Evolutionary conservation across 2,797 vertebrate genomes (phyloP).

Genomic region (Helicolenus hilgendorfi): DNA sequence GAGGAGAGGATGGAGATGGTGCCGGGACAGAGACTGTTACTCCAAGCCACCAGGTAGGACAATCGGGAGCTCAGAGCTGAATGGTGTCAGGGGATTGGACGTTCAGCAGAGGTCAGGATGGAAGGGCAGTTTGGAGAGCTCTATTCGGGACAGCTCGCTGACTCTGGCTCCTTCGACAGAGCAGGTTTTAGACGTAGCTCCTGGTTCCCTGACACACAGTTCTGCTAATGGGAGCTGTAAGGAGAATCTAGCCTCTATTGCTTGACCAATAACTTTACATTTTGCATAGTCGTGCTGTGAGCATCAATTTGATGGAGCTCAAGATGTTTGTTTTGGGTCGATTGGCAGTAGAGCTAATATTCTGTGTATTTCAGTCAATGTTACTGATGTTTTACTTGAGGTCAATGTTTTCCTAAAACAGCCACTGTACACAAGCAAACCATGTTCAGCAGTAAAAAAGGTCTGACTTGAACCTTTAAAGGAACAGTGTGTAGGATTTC

Average conservation of each 20-base stretch:
- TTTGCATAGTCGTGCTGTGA: neutral
- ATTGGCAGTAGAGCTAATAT: neutral
- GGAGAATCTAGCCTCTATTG: constrained; percentile 61
- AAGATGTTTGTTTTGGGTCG: neutral
- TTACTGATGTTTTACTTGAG: constrained; percentile 10
- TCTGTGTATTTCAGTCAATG: neutral
- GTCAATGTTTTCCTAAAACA: neutral
- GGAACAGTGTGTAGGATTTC: neutral
- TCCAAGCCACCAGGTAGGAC: constrained; percentile 30
- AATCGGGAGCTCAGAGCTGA: neutral
- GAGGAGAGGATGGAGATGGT: constrained; percentile 53
- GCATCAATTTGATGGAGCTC: constrained; percentile 28
- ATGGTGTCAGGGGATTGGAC: neutral
- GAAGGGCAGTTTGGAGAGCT: constrained; percentile 57
- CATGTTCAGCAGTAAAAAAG: neutral
- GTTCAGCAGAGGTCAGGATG: constrained; percentile 21
- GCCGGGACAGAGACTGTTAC: constrained; percentile 20
- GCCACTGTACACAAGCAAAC: neutral
- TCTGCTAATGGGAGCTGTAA: constrained; percentile 57
- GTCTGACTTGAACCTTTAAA: neutral
- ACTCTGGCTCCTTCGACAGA: constrained; percentile 31
- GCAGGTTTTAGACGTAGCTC: constrained; percentile 68
- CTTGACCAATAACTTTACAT: constrained; percentile 48
- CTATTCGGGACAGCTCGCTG: constrained; percentile 31
- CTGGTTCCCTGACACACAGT: constrained; percentile 62